Percentiles rank a stretch among this genome's conserved stretches.
Conservation (phyloP, 1,140 invertebrate species). For the Pissodes strobi region DNA sequence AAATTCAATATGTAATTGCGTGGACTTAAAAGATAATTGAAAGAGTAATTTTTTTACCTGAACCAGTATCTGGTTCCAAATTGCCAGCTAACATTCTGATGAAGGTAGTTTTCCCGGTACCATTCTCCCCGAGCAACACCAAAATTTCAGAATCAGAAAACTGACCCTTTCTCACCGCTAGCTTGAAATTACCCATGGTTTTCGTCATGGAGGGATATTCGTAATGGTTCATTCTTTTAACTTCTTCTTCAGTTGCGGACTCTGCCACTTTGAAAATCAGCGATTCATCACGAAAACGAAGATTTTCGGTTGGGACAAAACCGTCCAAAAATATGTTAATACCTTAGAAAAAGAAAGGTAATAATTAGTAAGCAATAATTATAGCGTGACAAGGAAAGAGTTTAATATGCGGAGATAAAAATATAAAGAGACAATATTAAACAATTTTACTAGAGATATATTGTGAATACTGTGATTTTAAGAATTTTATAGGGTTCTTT, state of each 20-base stretch:
- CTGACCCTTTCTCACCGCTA: slow-evolving; percentile 85
- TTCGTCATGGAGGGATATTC: slow-evolving; percentile 90
- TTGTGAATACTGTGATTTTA: too few relatives aligned
- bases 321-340: slow-evolving; percentile 99
- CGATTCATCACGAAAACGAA: slow-evolving; percentile 95
- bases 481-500: too few relatives aligned
- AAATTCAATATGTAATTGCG: too few relatives aligned
- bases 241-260: slow-evolving; percentile 95
- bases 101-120: slow-evolving; percentile 99
- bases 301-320: slow-evolving; percentile 98
- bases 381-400: not conserved
- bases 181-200: slow-evolving; percentile 82
- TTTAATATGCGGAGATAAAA: not conserved
- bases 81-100: slow-evolving; percentile 98
- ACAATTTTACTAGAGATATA: too few relatives aligned
- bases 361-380: not conserved
- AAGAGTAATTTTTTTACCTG: too few relatives aligned
- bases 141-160: slow-evolving; percentile 99
- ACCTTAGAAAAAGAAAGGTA: slow-evolving; percentile 60
- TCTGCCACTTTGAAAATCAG: slow-evolving; percentile 98
- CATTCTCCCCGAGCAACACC: slow-evolving; percentile 98
- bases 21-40: too few relatives aligned
- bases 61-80: slow-evolving; percentile 87
- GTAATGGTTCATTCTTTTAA: slow-evolving; percentile 95
- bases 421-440: too few relatives aligned